Conservation (phyloP, 92 coral and sea anemone species). For the Desmophyllum pertusum region DNA sequence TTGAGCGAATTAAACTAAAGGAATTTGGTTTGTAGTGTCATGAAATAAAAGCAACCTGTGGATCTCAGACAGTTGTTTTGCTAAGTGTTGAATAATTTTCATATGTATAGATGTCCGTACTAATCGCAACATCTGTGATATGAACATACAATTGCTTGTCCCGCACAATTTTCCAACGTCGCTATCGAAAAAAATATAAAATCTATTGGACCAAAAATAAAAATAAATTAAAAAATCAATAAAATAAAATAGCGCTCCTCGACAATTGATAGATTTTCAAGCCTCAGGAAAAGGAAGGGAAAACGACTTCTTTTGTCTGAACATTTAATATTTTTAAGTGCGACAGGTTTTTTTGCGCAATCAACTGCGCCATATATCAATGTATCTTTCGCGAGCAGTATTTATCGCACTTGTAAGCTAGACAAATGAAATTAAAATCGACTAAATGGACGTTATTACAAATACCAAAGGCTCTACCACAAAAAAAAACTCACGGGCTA, state of each 20-base stretch:
- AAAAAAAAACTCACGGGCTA: background rate
- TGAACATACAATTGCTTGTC: background rate
- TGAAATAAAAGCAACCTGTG: constrained; percentile 6
- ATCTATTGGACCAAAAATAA: background rate
- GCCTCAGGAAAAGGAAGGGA: background rate
- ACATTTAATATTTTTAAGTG: background rate
- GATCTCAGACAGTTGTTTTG: constrained; percentile 6
- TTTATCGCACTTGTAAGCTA: constrained; percentile 26
- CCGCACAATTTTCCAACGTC: background rate
- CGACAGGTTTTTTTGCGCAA: constrained; percentile 33
- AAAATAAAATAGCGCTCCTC: background rate
- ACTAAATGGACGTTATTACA: constrained; percentile 11
- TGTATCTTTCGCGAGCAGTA: constrained; percentile 27
- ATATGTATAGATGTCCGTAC: constrained; percentile 8
- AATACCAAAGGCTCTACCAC: constrained; percentile 36
- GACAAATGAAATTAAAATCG: constrained; percentile 39
- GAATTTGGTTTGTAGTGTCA: constrained; percentile 16
- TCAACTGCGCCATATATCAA: constrained; percentile 25
- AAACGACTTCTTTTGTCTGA: background rate
- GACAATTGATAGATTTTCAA: background rate
- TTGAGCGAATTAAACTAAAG: constrained; percentile 9
- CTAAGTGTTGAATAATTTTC: constrained; percentile 12
- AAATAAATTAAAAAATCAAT: background rate
- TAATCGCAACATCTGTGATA: constrained; percentile 11
- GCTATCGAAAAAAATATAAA: background rate